Percentiles rank a stretch among this genome's conserved stretches.
These are phyloP conservation scores for Adoxophyes honmai DNA, from an alignment of 1,140 invertebrate species.

Conservation along the genomic window DNA sequence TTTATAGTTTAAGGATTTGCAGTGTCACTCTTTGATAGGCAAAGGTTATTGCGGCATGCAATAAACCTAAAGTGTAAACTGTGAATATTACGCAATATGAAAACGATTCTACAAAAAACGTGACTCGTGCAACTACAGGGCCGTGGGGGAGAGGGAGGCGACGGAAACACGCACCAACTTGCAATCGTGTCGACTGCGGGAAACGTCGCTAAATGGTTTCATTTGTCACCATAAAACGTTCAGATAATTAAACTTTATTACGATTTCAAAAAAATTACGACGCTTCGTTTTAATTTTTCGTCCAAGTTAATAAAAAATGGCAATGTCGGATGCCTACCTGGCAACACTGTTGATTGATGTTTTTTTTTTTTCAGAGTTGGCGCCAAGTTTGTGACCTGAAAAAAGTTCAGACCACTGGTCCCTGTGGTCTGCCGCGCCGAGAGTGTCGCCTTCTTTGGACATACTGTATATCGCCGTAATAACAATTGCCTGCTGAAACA, in stretches of 20 bases:
- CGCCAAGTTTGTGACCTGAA: slow-evolving; percentile 46
- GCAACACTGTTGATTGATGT: not conserved
- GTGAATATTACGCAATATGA: no score
- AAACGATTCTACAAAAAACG: no score
- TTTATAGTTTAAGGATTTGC: no score
- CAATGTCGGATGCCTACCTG: no score
- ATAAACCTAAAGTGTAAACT: no score
- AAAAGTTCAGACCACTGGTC: slow-evolving; percentile 30
- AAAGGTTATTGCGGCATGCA: no score
- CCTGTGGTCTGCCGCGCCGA: slow-evolving; percentile 33
- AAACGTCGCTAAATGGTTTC: not conserved
- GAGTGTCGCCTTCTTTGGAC: not conserved
- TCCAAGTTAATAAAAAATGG: no score
- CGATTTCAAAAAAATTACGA: not conserved
- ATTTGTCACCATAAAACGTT: not conserved
- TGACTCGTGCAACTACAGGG: no score
- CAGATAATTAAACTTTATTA: not conserved
- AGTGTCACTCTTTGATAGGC: no score
- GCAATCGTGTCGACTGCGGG: not conserved
- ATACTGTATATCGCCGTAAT: not conserved
- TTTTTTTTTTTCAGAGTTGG: slow-evolving; percentile 32
- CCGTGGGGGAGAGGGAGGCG: no score
- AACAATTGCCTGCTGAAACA: not conserved
- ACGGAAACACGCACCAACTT: no score
- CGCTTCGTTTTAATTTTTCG: not conserved